A percentile compares a stretch with the other conserved stretches of the same genome.
Evolutionary conservation across 2,888 invertebrate genomes (phyloP).

Genomic region (Catocala sponsa): DNA sequence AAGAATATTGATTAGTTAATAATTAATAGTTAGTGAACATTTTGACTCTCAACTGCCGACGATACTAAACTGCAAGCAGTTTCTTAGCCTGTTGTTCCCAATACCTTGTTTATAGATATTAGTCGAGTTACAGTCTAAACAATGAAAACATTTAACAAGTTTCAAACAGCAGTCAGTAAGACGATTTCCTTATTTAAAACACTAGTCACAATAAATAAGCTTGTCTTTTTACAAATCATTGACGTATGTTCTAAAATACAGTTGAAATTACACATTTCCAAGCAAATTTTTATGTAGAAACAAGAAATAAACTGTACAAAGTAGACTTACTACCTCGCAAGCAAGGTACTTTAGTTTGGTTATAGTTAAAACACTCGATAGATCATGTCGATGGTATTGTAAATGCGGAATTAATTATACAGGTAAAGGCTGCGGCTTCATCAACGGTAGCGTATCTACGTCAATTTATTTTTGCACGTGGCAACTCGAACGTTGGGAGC

Average conservation of each 20-base stretch:
- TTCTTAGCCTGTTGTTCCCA: constrained; percentile 3
- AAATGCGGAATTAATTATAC: constrained; percentile 38
- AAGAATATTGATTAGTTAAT: too few relatives aligned
- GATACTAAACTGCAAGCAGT: constrained; percentile 10
- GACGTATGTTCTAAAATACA: constrained; percentile 60
- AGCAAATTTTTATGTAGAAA: constrained; percentile 53
- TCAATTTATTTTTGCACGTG: not conserved
- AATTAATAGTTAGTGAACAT: constrained; percentile 4
- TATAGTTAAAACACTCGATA: constrained; percentile 37
- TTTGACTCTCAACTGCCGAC: constrained; percentile 9
- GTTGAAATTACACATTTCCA: constrained; percentile 60
- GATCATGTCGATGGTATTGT: constrained; percentile 36
- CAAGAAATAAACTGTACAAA: constrained; percentile 55
- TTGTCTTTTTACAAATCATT: constrained; percentile 67
- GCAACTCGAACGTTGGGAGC: constrained; percentile 4
- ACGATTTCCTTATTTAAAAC: constrained; percentile 48
- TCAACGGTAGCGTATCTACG: constrained; percentile 6
- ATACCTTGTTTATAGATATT: constrained; percentile 20
- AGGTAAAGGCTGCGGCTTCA: constrained; percentile 20
- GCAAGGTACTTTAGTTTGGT: constrained; percentile 34
- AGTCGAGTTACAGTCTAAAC: constrained; percentile 26
- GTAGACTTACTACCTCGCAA: constrained; percentile 46
- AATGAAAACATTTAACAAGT: constrained; percentile 55
- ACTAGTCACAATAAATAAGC: constrained; percentile 65
- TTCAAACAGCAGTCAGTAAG: constrained; percentile 51